Evolutionary conservation across 2,113 vertebrate genomes (phyloP).

Genomic region (Oncorhynchus kisutch): DNA sequence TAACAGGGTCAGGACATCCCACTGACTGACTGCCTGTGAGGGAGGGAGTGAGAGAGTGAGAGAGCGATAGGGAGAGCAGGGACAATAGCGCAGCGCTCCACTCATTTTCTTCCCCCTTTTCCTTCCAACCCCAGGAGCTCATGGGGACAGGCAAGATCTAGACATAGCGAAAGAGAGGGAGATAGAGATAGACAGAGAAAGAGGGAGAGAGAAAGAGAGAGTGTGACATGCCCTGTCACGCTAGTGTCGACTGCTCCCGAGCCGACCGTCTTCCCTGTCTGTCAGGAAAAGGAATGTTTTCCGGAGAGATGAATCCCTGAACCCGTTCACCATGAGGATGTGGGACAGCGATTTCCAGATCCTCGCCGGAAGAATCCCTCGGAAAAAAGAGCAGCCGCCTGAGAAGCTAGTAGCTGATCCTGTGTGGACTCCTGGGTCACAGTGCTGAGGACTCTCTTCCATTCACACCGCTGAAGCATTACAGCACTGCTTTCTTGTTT

Average conservation of each 20-base stretch:
- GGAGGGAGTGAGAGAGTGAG: slow-evolving; percentile 21
- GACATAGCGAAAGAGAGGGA: slow-evolving; percentile 42
- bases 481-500: slow-evolving; percentile 32
- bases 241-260: slow-evolving; percentile 51
- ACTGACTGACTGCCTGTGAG: slow-evolving; percentile 69
- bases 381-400: slow-evolving; percentile 64
- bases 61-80: slow-evolving; percentile 28
- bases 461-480: not conserved
- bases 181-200: slow-evolving; percentile 41
- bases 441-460: not conserved
- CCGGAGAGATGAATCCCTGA: slow-evolving; percentile 67
- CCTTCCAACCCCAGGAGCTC: slow-evolving; percentile 42
- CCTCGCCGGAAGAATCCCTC: slow-evolving; percentile 73
- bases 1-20: slow-evolving; percentile 76
- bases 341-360: slow-evolving; percentile 71
- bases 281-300: slow-evolving; percentile 66
- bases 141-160: slow-evolving; percentile 18
- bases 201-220: slow-evolving; percentile 28
- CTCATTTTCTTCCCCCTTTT: slow-evolving; percentile 35
- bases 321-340: slow-evolving; percentile 71
- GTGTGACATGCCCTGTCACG: slow-evolving; percentile 64
- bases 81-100: slow-evolving; percentile 18
- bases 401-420: slow-evolving; percentile 41
- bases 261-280: slow-evolving; percentile 39
- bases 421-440: slow-evolving; percentile 49